These are phyloP conservation scores for Brachyrhaphis roseni DNA, from an alignment of 2,797 vertebrate genomes.

Conservation along the genomic window DNA sequence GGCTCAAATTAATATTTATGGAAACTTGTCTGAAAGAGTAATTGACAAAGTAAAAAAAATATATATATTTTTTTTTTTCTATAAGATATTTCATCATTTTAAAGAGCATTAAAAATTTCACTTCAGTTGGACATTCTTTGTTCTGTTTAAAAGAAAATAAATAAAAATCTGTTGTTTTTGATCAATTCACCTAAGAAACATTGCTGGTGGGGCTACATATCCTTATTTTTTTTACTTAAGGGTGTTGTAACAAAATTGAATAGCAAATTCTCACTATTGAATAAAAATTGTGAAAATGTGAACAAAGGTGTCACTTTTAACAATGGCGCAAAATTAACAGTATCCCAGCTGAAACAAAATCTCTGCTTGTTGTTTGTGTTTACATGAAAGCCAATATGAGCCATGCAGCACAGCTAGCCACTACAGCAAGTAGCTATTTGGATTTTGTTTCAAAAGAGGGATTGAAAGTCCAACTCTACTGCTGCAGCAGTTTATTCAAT, in stretches of 20 bases:
- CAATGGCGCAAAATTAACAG: not conserved
- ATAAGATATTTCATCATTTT: not conserved
- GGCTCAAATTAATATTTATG: not conserved
- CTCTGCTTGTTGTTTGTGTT: not conserved
- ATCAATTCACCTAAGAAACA: not conserved
- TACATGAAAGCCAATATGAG: not conserved
- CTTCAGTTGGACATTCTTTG: not conserved
- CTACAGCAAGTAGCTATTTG: not conserved
- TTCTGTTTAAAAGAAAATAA: not conserved
- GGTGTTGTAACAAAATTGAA: not conserved
- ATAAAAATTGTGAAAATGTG: not conserved
- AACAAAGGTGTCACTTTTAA: not conserved
- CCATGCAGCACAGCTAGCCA: not conserved
- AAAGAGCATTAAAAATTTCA: not conserved
- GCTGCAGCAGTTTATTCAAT: not conserved
- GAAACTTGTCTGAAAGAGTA: not conserved
- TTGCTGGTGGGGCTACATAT: not conserved
- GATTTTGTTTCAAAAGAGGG: not conserved
- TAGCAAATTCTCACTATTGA: too few species aligned
- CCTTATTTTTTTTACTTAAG: not conserved
- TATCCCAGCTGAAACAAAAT: not conserved
- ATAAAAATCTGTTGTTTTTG: not conserved
- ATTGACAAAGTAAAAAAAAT: not conserved
- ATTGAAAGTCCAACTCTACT: not conserved
- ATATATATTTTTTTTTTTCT: too few species aligned